Conservation (phyloP, 2,797 vertebrate genomes). For the Etheostoma nigrum region DNA sequence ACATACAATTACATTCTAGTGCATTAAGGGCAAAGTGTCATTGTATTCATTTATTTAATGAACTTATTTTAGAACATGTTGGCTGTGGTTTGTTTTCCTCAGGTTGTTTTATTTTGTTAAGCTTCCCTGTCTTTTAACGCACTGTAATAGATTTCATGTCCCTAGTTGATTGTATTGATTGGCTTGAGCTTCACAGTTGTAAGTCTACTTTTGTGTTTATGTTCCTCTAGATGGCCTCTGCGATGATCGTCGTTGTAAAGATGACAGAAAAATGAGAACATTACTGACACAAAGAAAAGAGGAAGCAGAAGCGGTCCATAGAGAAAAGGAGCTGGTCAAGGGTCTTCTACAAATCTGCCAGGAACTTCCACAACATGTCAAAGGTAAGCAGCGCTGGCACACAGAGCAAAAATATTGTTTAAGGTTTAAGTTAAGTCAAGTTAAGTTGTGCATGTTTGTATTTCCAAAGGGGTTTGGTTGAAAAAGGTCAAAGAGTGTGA, state of each 20-base stretch:
- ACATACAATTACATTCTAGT: no score
- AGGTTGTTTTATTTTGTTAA: no score
- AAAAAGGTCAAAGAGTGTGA: no score
- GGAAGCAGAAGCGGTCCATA: conserved; percentile 3
- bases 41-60: no score
- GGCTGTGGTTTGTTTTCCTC: no score
- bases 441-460: no score
- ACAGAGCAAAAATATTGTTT: background rate
- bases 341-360: conserved; percentile 50
- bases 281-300: conserved; percentile 21
- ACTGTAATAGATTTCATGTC: no score
- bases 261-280: background rate
- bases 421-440: background rate
- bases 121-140: no score
- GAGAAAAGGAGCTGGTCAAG: conserved; percentile 30
- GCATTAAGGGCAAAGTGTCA: no score
- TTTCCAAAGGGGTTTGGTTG: no score
- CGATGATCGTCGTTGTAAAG: conserved; percentile 56
- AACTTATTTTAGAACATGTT: no score
- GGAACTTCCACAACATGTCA: conserved; percentile 45
- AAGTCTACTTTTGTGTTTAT: background rate
- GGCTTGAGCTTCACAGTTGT: background rate
- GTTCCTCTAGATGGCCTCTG: conserved; percentile 32
- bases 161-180: no score
- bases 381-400: background rate